Percentiles rank a stretch among this genome's conserved stretches.
Evolutionary conservation across 2,113 vertebrate genomes (phyloP).

Genomic region (Lepidothrix coronata): DNA sequence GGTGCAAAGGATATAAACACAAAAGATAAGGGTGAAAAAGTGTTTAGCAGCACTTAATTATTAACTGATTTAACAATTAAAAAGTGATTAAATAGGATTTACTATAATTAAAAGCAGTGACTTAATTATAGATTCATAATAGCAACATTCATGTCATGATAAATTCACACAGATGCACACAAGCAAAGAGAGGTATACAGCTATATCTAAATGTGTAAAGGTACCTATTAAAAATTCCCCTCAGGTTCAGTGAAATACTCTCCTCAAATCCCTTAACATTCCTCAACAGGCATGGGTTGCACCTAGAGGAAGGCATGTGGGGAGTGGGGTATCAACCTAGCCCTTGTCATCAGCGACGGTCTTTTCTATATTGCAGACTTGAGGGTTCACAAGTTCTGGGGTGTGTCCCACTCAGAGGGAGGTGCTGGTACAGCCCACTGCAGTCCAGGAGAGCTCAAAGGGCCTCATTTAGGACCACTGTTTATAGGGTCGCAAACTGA

Average conservation of each 20-base stretch:
- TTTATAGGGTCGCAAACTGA: background rate
- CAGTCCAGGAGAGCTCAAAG: background rate
- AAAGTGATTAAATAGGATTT: background rate
- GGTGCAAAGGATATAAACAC: background rate
- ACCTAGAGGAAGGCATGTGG: background rate
- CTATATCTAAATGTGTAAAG: background rate
- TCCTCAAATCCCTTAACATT: background rate
- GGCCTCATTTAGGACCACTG: background rate
- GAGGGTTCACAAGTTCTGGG: background rate
- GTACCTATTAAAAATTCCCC: background rate
- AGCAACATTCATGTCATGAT: background rate
- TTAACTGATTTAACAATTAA: background rate
- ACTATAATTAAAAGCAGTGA: background rate
- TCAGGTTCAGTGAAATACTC: background rate
- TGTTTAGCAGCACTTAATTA: background rate
- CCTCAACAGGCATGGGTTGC: background rate
- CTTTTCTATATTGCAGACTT: background rate
- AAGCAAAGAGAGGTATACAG: background rate
- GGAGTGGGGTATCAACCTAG: background rate
- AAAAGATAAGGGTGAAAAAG: background rate
- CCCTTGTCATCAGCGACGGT: background rate
- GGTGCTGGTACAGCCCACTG: background rate
- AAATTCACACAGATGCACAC: background rate
- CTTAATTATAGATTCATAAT: background rate
- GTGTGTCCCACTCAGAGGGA: background rate